These are phyloP conservation scores for Podarcis cretensis DNA, from an alignment of 2,113 vertebrate genomes.

Conservation along the genomic window DNA sequence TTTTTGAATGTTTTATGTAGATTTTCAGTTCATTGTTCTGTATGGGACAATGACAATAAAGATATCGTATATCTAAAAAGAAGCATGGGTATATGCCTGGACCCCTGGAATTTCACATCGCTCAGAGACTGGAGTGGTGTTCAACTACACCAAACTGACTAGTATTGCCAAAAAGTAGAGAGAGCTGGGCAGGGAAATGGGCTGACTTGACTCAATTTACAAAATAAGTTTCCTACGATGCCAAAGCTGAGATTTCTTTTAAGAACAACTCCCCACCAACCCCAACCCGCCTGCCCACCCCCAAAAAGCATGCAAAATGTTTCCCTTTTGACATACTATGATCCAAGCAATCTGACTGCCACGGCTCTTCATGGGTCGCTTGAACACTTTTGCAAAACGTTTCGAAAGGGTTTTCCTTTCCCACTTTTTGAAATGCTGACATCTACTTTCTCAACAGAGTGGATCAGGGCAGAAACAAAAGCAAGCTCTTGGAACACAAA, in stretches of 20 bases:
- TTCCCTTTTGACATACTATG: not conserved
- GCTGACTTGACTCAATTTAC: constrained; percentile 56
- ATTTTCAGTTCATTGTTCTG: too few relatives aligned
- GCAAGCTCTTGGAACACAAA: not conserved
- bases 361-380: constrained; percentile 29
- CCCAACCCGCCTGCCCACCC: too few relatives aligned
- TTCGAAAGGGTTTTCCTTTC: not conserved
- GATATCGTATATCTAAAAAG: too few relatives aligned
- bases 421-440: not conserved
- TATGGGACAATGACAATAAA: too few relatives aligned
- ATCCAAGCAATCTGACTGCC: not conserved
- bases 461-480: not conserved
- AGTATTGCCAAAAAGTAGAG: rapidly evolving
- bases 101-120: too few relatives aligned
- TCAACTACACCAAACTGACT: too few relatives aligned
- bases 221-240: constrained; percentile 18
- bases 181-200: constrained; percentile 3
- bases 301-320: too few relatives aligned
- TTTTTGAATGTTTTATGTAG: too few relatives aligned
- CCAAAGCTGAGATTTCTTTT: constrained; percentile 1
- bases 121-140: too few relatives aligned
- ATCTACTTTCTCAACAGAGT: not conserved
- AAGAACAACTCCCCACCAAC: not conserved
- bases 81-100: too few relatives aligned
- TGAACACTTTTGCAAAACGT: not conserved